phyloP scores from a whole-genome alignment of 2,113 vertebrate genomes.

The Prunella fulvescens region DNA sequence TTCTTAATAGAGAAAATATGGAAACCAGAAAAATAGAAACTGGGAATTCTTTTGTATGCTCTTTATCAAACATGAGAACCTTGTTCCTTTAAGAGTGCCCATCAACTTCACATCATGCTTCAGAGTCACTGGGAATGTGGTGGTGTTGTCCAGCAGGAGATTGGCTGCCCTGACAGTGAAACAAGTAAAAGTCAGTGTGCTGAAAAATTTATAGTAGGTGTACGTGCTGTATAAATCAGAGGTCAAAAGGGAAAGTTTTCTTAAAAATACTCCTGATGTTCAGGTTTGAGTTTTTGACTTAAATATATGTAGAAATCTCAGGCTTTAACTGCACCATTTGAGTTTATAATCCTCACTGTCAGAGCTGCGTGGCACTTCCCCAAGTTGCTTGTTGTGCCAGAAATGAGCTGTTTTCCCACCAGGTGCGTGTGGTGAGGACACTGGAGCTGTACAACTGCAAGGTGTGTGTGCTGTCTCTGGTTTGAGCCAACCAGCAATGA shows the following conservation, averaged over 20 bases:
- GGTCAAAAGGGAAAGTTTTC: neutral
- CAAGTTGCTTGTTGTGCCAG: neutral
- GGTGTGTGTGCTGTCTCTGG: neutral
- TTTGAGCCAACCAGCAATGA: neutral
- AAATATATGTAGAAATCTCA: neutral
- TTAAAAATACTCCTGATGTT: neutral
- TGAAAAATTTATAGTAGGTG: neutral
- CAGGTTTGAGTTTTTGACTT: neutral
- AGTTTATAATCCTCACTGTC: neutral
- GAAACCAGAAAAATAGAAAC: neutral
- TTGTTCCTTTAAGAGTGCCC: neutral
- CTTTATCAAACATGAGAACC: neutral
- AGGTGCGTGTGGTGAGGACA: neutral
- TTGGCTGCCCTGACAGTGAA: neutral
- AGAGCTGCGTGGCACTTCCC: neutral
- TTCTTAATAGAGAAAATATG: neutral
- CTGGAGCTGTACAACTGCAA: neutral
- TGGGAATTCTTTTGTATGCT: neutral
- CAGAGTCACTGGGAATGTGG: neutral
- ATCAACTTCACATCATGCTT: neutral
- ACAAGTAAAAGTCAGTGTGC: neutral
- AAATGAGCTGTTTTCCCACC: neutral
- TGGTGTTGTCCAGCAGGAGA: neutral
- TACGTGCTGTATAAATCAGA: neutral
- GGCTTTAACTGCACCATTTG: neutral